phyloP scores from a whole-genome alignment of 2,113 vertebrate species.

The Barnardius zonarius region DNA sequence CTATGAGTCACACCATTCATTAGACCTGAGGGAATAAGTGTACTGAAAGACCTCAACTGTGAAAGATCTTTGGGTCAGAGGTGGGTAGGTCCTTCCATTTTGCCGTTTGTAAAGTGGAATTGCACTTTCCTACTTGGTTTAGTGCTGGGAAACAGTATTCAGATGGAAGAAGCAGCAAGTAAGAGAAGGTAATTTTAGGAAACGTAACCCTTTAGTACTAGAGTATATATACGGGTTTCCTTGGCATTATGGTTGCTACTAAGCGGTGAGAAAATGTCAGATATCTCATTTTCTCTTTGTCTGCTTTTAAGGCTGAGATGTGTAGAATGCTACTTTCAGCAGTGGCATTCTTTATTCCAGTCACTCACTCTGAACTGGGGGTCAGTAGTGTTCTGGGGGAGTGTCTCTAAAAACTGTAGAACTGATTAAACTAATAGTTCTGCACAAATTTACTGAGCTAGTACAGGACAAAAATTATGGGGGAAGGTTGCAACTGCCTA shows the following conservation, averaged over 20 bases:
- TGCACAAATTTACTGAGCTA: background rate
- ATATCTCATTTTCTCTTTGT: background rate
- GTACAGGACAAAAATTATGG: background rate
- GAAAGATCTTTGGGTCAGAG: background rate
- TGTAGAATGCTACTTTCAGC: background rate
- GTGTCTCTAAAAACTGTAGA: background rate
- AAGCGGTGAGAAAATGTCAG: background rate
- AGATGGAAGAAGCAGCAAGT: background rate
- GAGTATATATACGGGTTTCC: background rate
- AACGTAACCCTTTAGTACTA: background rate
- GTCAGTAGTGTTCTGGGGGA: background rate
- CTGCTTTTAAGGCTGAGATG: background rate
- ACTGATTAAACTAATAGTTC: background rate
- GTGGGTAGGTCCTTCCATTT: background rate
- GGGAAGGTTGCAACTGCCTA: background rate
- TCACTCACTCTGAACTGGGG: background rate
- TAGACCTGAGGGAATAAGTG: background rate
- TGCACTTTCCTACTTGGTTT: background rate
- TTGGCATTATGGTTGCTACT: background rate
- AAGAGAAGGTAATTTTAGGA: background rate
- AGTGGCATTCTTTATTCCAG: background rate
- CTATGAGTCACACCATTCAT: background rate
- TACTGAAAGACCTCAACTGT: background rate
- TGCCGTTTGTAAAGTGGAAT: background rate
- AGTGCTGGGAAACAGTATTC: background rate